Conservation (phyloP, 2,113 vertebrate species). For the Ptilonorhynchus violaceus region DNA sequence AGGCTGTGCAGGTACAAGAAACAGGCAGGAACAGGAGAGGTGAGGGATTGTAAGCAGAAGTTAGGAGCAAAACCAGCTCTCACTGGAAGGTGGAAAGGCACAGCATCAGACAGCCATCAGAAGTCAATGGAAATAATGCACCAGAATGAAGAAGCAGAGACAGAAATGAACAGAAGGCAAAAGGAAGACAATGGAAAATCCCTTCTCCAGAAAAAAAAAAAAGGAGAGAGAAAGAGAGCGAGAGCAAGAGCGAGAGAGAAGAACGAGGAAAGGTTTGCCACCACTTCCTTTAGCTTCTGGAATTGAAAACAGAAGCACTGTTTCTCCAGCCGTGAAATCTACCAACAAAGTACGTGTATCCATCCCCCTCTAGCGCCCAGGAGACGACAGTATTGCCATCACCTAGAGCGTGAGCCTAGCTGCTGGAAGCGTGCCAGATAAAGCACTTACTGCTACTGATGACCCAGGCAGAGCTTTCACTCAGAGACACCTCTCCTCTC, state of each 20-base stretch:
- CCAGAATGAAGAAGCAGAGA: not conserved
- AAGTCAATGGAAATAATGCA: not conserved
- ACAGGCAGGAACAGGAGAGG: not conserved
- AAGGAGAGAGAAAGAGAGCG: too few relatives aligned
- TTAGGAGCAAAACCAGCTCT: not conserved
- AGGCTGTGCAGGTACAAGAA: not conserved
- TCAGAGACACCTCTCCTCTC: not conserved
- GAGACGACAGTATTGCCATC: not conserved
- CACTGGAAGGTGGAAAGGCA: not conserved
- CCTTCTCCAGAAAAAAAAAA: not conserved
- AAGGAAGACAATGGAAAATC: not conserved
- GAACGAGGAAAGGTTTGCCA: not conserved
- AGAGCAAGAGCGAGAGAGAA: not conserved
- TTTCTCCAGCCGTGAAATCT: not conserved
- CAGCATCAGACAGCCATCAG: not conserved
- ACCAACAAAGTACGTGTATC: not conserved
- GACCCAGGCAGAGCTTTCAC: not conserved
- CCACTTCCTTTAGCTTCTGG: not conserved
- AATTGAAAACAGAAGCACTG: not conserved
- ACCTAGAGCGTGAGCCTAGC: not conserved
- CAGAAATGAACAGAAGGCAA: not conserved
- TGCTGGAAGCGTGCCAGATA: not conserved
- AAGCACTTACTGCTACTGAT: rapidly evolving
- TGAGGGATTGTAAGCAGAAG: not conserved
- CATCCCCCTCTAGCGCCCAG: not conserved